These are phyloP conservation scores for Enteromius afrohamiltoni DNA, from an alignment of 2,797 vertebrate species.

Conservation along the genomic window DNA sequence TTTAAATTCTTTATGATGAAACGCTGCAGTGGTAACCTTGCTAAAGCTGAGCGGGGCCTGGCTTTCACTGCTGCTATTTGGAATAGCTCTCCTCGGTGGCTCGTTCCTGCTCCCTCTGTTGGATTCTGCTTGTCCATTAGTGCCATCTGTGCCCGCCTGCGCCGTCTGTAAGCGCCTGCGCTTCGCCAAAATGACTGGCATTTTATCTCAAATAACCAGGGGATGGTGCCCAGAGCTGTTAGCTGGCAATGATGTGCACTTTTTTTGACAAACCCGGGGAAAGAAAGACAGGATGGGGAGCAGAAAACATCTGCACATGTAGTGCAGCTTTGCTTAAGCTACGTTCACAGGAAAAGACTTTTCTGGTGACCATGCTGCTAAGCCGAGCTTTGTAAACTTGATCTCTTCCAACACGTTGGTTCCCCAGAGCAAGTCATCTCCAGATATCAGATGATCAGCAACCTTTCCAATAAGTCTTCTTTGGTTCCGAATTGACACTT, in stretches of 20 bases:
- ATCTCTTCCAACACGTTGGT: conserved; percentile 58
- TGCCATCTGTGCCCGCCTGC: conserved; percentile 97
- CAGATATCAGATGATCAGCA: conserved; percentile 33
- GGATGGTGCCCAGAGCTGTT: conserved; percentile 78
- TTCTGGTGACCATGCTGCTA: conserved; percentile 52
- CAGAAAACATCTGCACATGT: conserved; percentile 79
- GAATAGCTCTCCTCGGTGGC: conserved; percentile 86
- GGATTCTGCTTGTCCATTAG: conserved; percentile 99
- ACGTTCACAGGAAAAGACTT: conserved; percentile 60
- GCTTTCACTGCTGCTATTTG: conserved; percentile 91
- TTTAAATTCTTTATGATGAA: conserved; percentile 76
- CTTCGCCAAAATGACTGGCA: conserved; percentile 95
- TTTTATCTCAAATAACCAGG: conserved; percentile 89
- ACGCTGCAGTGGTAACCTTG: conserved; percentile 74
- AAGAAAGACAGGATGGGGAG: conserved; percentile 58
- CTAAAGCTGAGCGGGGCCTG: conserved; percentile 74
- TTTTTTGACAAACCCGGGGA: conserved; percentile 68
- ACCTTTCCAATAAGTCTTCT: background rate
- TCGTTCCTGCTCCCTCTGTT: conserved; percentile 90
- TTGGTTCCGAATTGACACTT: background rate
- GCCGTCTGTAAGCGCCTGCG: conserved; percentile 93
- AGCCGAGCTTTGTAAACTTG: conserved; percentile 61
- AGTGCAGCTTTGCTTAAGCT: conserved; percentile 53
- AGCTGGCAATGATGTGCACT: conserved; percentile 82
- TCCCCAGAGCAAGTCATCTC: conserved; percentile 68